phyloP scores from a whole-genome alignment of 2,113 vertebrate species.

The Fregata magnificens region DNA sequence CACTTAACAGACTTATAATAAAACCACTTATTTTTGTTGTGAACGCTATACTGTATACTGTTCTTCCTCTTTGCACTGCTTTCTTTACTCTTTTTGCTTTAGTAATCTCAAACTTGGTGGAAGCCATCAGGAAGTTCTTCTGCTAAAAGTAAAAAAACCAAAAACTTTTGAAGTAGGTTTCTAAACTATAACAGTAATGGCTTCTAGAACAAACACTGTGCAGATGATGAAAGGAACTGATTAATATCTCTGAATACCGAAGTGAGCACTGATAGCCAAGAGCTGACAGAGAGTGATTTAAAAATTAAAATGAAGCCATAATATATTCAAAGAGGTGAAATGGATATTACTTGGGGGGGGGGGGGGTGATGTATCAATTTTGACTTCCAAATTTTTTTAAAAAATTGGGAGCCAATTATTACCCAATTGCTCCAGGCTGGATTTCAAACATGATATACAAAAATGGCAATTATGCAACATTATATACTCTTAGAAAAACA shows the following conservation, averaged over 20 bases:
- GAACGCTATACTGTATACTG: not conserved
- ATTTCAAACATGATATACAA: not conserved
- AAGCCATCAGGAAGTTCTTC: not conserved
- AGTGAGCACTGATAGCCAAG: slow-evolving; percentile 3
- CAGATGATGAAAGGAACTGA: slow-evolving; percentile 2
- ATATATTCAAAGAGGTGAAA: not conserved
- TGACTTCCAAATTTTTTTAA: not conserved
- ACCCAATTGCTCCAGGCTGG: not conserved
- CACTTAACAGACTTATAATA: not conserved
- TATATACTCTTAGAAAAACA: not conserved
- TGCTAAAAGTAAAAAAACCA: not conserved
- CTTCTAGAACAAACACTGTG: not conserved
- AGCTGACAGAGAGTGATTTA: not conserved
- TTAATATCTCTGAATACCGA: slow-evolving; percentile 9
- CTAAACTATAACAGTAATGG: not conserved
- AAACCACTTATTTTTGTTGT: not conserved
- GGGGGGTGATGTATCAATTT: not conserved
- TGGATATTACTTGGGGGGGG: not conserved
- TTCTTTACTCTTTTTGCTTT: not conserved
- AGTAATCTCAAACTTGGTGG: not conserved
- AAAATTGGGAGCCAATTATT: not conserved
- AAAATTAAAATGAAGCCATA: slow-evolving; percentile 7
- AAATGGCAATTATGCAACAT: not conserved
- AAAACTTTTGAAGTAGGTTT: not conserved
- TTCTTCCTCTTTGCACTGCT: not conserved